These are phyloP conservation scores for Clarias platycephalus DNA, from an alignment of 2,797 vertebrate species.

Conservation along the genomic window DNA sequence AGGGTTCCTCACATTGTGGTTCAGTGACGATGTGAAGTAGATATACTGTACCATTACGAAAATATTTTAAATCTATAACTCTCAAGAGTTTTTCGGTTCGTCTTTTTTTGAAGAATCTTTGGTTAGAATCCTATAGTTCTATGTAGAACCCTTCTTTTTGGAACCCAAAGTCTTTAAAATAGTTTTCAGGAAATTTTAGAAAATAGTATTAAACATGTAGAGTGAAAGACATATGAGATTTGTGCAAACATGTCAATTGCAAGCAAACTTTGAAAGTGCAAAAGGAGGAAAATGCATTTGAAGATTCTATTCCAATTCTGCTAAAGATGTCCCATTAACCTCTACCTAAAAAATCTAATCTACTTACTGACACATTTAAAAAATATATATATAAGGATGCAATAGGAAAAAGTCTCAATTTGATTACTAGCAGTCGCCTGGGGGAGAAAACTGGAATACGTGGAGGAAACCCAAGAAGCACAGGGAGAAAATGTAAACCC, in stretches of 20 bases:
- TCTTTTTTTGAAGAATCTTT: background rate
- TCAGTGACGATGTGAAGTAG: conserved; percentile 32
- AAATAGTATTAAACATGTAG: background rate
- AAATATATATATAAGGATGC: background rate
- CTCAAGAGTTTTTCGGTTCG: background rate
- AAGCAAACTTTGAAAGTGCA: background rate
- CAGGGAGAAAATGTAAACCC: too few relatives aligned
- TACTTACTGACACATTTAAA: background rate
- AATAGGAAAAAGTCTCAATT: background rate
- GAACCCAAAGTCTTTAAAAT: background rate
- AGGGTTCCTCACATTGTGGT: conserved; percentile 41
- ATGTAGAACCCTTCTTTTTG: background rate
- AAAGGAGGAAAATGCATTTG: background rate
- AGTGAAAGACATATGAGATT: conserved; percentile 22
- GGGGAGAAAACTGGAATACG: too few relatives aligned
- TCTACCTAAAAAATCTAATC: background rate
- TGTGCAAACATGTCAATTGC: background rate
- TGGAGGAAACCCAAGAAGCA: too few relatives aligned
- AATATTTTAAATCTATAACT: conserved; percentile 12
- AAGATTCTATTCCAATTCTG: background rate
- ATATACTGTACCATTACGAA: conserved; percentile 5
- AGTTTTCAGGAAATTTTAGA: background rate
- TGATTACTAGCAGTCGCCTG: background rate
- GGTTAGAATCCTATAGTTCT: background rate
- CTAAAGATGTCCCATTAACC: background rate